Percentiles rank a stretch among this genome's conserved stretches.
Conservation (phyloP, 2,797 vertebrate species). For the Xenentodon cancila region DNA sequence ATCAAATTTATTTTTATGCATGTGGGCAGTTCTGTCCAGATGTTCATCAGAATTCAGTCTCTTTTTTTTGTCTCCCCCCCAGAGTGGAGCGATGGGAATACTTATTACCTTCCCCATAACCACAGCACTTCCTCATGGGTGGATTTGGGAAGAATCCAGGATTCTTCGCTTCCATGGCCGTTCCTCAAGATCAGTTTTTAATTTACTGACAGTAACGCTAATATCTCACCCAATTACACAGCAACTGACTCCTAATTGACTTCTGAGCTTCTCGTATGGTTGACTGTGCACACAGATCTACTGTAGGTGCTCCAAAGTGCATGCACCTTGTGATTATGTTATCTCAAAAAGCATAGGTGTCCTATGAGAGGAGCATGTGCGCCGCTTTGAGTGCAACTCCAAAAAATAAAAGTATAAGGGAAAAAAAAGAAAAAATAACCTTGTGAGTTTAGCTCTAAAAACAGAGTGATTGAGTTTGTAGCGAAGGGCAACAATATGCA, state of each 20-base stretch:
- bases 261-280: conserved; percentile 65
- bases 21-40: conserved; percentile 49
- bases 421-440: neutral
- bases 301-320: conserved; percentile 62
- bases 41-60: conserved; percentile 56
- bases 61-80: neutral
- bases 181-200: conserved; percentile 85
- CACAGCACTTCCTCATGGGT: conserved; percentile 42
- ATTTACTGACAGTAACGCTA: conserved; percentile 84
- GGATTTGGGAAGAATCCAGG: conserved; percentile 42
- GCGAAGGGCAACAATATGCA: conserved; percentile 28
- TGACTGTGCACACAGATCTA: conserved; percentile 68
- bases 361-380: conserved; percentile 5
- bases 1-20: conserved; percentile 7
- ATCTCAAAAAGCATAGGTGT: conserved; percentile 52
- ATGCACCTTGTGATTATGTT: conserved; percentile 54
- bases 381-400: neutral
- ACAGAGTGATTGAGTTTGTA: conserved; percentile 1
- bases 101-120: conserved; percentile 66
- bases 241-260: conserved; percentile 83
- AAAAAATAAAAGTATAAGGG: neutral
- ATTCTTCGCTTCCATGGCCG: conserved; percentile 53
- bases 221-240: conserved; percentile 86
- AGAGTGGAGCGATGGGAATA: conserved; percentile 36
- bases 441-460: conserved; percentile 3